Percentiles rank a stretch among this genome's conserved stretches.
Conservation (phyloP, 2,888 invertebrate species). For the Tinea pellionella region DNA sequence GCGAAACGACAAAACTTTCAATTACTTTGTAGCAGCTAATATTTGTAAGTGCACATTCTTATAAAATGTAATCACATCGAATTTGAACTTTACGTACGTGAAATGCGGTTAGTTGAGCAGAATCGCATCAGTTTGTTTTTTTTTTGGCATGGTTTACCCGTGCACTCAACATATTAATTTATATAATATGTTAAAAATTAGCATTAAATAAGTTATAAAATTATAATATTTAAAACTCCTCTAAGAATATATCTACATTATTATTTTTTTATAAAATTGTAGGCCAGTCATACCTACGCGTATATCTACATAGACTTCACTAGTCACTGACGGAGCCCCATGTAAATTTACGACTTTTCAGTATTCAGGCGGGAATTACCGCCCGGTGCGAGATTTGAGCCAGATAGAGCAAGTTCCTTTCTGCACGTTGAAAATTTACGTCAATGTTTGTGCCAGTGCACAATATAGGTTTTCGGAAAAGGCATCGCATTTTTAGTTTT, state of each 20-base stretch:
- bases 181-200: too few relatives aligned
- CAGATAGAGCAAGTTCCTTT: slow-evolving; percentile 33
- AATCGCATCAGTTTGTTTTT: too few relatives aligned
- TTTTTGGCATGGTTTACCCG: too few relatives aligned
- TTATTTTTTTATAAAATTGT: too few relatives aligned
- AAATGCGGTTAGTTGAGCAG: too few relatives aligned
- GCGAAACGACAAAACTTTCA: too few relatives aligned
- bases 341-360: slow-evolving; percentile 60
- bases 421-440: slow-evolving; percentile 33
- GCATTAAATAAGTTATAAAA: too few relatives aligned
- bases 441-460: slow-evolving; percentile 27
- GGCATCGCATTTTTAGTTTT: slow-evolving; percentile 10
- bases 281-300: too few relatives aligned
- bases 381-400: slow-evolving; percentile 45
- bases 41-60: neutral
- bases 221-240: too few relatives aligned
- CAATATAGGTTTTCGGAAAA: slow-evolving; percentile 19
- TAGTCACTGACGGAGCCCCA: slow-evolving; percentile 40
- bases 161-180: too few relatives aligned
- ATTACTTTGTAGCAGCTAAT: neutral
- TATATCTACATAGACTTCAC: slow-evolving; percentile 35
- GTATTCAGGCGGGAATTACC: slow-evolving; percentile 56
- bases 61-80: neutral
- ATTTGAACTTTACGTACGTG: neutral
- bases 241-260: too few relatives aligned